phyloP scores from a whole-genome alignment of 2,888 invertebrate genomes.

The Rhamphomyia laevipes region DNA sequence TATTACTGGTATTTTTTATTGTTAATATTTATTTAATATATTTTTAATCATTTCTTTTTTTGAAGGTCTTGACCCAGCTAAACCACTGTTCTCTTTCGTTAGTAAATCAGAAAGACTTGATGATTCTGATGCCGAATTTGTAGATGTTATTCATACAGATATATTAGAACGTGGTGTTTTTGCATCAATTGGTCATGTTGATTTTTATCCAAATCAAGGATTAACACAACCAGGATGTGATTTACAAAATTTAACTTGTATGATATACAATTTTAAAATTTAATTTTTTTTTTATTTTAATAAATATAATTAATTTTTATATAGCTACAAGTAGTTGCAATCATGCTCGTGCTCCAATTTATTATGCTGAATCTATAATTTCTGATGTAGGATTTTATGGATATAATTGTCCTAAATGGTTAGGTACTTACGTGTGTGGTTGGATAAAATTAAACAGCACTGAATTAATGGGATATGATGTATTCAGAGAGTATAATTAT shows the following conservation, averaged over 20 bases:
- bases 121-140: conserved; percentile 45
- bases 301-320: conserved; percentile 10
- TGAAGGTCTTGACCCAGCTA: conserved; percentile 52
- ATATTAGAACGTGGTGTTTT: conserved; percentile 44
- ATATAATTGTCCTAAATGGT: conserved; percentile 42
- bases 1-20: conserved; percentile 38
- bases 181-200: conserved; percentile 42
- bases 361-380: conserved; percentile 45
- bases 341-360: conserved; percentile 46
- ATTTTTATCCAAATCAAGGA: conserved; percentile 49
- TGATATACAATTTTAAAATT: neutral
- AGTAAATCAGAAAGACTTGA: conserved; percentile 41
- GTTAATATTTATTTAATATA: neutral
- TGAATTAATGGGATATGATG: conserved; percentile 43
- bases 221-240: conserved; percentile 47
- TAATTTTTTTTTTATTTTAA: neutral
- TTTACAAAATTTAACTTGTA: conserved; percentile 19
- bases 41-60: conserved; percentile 5
- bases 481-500: conserved; percentile 38
- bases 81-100: conserved; percentile 46
- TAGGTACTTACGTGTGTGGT: conserved; percentile 41
- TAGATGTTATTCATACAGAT: conserved; percentile 54
- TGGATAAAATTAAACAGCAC: conserved; percentile 12
- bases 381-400: conserved; percentile 45
- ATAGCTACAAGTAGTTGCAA: conserved; percentile 45